Conservation (phyloP, 2,888 invertebrate species). For the Chloroclysta siterata region DNA sequence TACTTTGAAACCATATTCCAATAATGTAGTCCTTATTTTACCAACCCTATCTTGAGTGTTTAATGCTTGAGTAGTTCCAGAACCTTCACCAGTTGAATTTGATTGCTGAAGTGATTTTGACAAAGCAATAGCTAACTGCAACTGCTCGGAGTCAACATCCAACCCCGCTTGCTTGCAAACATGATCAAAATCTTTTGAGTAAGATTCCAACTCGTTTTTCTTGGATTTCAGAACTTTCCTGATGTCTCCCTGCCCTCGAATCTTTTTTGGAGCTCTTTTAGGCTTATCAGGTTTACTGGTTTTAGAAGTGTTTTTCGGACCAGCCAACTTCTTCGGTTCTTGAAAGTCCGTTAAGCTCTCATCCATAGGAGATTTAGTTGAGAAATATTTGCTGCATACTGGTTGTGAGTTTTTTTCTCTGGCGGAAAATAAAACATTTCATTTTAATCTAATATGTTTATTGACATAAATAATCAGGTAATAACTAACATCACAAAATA, state of each 20-base stretch:
- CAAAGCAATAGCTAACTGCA: conserved; percentile 88
- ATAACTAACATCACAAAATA: conserved; percentile 26
- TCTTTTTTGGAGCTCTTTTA: conserved; percentile 55
- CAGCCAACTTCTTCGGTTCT: conserved; percentile 61
- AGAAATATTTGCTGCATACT: conserved; percentile 72
- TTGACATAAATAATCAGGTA: conserved; percentile 12
- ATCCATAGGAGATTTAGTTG: conserved; percentile 62
- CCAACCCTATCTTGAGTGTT: conserved; percentile 60
- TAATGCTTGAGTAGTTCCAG: conserved; percentile 42
- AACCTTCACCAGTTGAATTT: conserved; percentile 28
- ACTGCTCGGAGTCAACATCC: conserved; percentile 87
- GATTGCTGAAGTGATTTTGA: conserved; percentile 82
- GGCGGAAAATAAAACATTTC: conserved; percentile 26
- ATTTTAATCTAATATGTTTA: conserved; percentile 33
- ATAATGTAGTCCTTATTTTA: conserved; percentile 81
- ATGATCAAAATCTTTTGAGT: conserved; percentile 71
- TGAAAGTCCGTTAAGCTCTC: conserved; percentile 74
- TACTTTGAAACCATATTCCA: conserved; percentile 86
- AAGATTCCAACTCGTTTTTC: conserved; percentile 68
- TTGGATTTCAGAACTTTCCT: conserved; percentile 64
- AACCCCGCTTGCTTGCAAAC: conserved; percentile 72
- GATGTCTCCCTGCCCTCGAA: conserved; percentile 73
- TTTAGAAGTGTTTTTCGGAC: conserved; percentile 54
- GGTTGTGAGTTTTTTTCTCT: conserved; percentile 43
- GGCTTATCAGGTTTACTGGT: conserved; percentile 45